Percentiles rank a stretch among this genome's conserved stretches.
phyloP scores from a whole-genome alignment of 2,113 vertebrate species.

The Vanacampus margaritifer region DNA sequence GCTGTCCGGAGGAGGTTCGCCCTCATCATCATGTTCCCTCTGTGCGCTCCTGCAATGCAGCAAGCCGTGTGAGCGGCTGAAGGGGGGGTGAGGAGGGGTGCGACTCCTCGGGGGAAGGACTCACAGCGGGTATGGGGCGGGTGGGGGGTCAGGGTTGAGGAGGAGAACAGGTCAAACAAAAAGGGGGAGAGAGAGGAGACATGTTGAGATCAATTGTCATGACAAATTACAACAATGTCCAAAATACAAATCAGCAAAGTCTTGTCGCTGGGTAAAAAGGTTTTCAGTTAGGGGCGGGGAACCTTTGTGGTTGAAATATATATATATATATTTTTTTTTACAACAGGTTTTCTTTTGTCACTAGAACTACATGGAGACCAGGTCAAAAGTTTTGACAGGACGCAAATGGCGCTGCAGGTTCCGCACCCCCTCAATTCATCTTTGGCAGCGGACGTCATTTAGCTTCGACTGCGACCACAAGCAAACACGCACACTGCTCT shows the following conservation, averaged over 20 bases:
- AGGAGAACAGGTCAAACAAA: slow-evolving; percentile 36
- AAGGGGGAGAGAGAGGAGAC: slow-evolving; percentile 44
- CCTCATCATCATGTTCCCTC: slow-evolving; percentile 35
- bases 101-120: not conserved
- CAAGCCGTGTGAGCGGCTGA: slow-evolving; percentile 57
- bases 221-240: not conserved
- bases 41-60: slow-evolving; percentile 67
- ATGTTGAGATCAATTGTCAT: slow-evolving; percentile 43
- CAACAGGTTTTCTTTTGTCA: not conserved
- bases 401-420: not conserved
- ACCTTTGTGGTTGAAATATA: not conserved
- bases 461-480: not conserved
- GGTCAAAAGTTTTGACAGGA: not conserved
- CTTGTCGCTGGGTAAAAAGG: not conserved
- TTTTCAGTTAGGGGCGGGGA: not conserved
- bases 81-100: slow-evolving; percentile 43
- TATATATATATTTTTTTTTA: not conserved
- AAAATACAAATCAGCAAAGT: slow-evolving; percentile 5
- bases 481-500: not conserved
- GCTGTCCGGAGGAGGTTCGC: slow-evolving; percentile 45
- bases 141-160: slow-evolving; percentile 22
- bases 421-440: not conserved
- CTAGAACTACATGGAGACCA: no score
- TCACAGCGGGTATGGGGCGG: slow-evolving; percentile 10
- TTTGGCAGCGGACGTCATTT: not conserved